Percentiles rank a stretch among this genome's conserved stretches.
Conservation (phyloP, 2,888 invertebrate species). For the Eudemis profundana region DNA sequence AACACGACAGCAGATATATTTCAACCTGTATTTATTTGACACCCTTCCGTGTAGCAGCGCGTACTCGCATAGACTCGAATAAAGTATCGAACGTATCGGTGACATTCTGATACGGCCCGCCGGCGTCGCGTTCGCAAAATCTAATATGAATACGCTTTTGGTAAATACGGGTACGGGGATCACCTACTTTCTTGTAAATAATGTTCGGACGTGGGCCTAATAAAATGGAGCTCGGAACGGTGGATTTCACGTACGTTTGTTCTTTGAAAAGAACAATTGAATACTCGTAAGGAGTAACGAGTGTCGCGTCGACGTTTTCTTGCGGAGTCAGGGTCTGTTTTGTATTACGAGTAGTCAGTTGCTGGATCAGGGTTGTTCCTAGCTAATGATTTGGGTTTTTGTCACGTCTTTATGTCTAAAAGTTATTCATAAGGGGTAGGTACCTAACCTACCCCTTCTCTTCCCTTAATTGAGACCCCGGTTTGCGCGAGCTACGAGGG, state of each 20-base stretch:
- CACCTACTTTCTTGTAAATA: slow-evolving; percentile 50
- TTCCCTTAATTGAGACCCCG: no score
- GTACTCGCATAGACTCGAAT: slow-evolving; percentile 73
- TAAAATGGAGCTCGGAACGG: slow-evolving; percentile 50
- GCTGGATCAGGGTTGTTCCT: slow-evolving; percentile 8
- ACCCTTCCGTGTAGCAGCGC: slow-evolving; percentile 73
- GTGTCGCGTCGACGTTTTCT: slow-evolving; percentile 31
- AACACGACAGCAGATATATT: slow-evolving; percentile 76
- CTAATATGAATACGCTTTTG: slow-evolving; percentile 83
- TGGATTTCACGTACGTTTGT: slow-evolving; percentile 24
- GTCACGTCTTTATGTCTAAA: slow-evolving; percentile 1
- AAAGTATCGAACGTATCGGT: slow-evolving; percentile 80
- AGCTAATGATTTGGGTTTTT: slow-evolving; percentile 3
- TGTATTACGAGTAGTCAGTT: slow-evolving; percentile 23
- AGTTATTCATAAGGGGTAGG: not conserved
- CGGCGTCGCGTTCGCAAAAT: slow-evolving; percentile 76
- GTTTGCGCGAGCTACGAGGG: no score
- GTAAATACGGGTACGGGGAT: slow-evolving; percentile 70
- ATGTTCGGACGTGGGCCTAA: slow-evolving; percentile 53
- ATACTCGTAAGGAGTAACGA: slow-evolving; percentile 35
- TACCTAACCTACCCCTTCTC: no score
- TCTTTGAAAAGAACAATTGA: slow-evolving; percentile 34
- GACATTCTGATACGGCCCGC: slow-evolving; percentile 75
- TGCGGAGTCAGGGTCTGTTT: slow-evolving; percentile 13
- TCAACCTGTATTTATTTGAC: slow-evolving; percentile 82